phyloP scores from a whole-genome alignment of 1,140 invertebrate species.

The Lepidurus couesii region DNA sequence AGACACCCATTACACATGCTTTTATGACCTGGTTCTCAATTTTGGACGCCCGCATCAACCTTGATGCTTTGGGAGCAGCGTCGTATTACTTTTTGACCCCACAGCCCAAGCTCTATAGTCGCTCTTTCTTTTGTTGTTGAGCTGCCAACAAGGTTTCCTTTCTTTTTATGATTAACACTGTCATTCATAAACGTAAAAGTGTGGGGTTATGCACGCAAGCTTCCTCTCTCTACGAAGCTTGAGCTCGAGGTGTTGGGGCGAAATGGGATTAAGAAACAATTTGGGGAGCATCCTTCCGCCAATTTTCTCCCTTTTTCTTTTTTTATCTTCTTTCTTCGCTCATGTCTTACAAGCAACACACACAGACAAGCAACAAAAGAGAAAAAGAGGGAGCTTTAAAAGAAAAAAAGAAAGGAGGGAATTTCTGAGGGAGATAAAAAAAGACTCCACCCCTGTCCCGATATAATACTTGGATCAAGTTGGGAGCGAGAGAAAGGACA shows the following conservation, averaged over 20 bases:
- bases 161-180: background rate
- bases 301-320: slow-evolving; percentile 1
- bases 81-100: background rate
- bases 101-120: background rate
- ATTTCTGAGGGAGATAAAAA: too few species aligned
- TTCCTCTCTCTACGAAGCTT: background rate
- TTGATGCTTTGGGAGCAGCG: background rate
- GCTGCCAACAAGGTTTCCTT: background rate
- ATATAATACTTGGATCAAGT: too few species aligned
- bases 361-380: background rate
- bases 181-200: slow-evolving; percentile 10
- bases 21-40: slow-evolving; percentile 15
- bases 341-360: background rate
- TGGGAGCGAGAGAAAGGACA: too few species aligned
- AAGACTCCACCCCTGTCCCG: too few species aligned
- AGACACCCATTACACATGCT: background rate
- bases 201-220: background rate
- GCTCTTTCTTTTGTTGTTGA: background rate
- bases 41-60: slow-evolving; percentile 20
- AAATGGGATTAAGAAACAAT: slow-evolving; percentile 22
- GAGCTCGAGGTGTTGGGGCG: background rate
- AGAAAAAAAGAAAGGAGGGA: too few species aligned
- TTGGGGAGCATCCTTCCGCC: background rate
- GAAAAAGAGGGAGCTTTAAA: background rate
- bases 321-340: background rate